Base-by-base conservation (phyloP, 2,113 vertebrate genomes). In the Seriola rivoliana region DNA sequence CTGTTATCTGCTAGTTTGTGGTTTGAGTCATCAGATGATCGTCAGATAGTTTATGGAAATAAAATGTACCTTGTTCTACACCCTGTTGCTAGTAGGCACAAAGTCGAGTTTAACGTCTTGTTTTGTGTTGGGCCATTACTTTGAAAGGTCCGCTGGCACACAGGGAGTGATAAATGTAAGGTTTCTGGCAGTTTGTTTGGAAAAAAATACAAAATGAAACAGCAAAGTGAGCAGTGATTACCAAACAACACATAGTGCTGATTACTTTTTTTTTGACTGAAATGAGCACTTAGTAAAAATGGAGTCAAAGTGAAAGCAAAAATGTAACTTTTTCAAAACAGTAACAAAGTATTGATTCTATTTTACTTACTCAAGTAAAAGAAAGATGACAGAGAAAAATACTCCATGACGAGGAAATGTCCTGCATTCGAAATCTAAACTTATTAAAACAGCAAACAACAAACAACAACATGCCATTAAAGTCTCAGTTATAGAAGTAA, bases 1-100 rank as follows among this genome's bases (percentile, higher is more conserved):
- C 5, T 29, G 38, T n/a, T 54, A 12, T 72, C 62, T 29, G 52
- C 58, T 74, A 71, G 34, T 36, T 70, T 71, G 76, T 62, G 65
- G 32, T 54, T 42, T 48, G 50, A 73, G 70, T 71, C 57, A 74
- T 69, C 5, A n/a, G 32, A 50, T 48, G 32, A 50, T 57, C 4
- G 4, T 71, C 11, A 55, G 2, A 66, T 58, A 25, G 38, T 71
- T 55, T n/a, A 21, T 68, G 66, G 9, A 34, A 21, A 21, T 7
- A 11, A 29, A 66, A 12, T 21, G 12, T 14, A 19, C 5, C n/a
- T 25, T 6, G 8, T 48, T 65, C 36, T 29, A 46, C 23, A 67
- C 1, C 13, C n/a, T 71, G 8, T 44, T 70, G 46, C 19, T 36
- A 36, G 17, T 34, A 36, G 38, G 48, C 12, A 23, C 13, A 58